A percentile compares a stretch with the other conserved stretches of the same genome.
These are phyloP conservation scores for Melinopterus prodromus DNA, from an alignment of 2,888 invertebrate species.

Conservation along the genomic window DNA sequence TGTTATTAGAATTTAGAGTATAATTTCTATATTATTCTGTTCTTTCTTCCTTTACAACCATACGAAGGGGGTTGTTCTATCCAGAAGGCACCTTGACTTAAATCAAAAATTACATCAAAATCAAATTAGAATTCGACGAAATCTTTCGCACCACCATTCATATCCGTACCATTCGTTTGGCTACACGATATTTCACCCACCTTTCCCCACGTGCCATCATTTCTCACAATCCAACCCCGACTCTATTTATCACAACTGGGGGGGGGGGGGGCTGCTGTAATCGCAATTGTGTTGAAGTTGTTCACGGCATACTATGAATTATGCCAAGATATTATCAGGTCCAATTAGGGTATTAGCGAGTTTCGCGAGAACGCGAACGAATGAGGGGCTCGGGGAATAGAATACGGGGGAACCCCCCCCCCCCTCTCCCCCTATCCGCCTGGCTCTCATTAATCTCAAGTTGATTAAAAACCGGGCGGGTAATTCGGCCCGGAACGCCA, in stretches of 20 bases:
- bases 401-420: neutral
- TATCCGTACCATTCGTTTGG: neutral
- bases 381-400: neutral
- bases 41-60: too few species aligned
- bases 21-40: too few species aligned
- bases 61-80: too few species aligned
- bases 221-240: neutral
- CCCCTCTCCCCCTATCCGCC: neutral
- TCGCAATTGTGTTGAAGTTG: neutral
- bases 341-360: slow-evolving; percentile 4
- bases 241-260: neutral
- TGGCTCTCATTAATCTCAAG: neutral
- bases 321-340: neutral
- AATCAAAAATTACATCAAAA: too few species aligned
- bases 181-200: neutral
- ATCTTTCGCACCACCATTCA: neutral
- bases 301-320: slow-evolving; percentile 4
- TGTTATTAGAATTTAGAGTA: too few species aligned
- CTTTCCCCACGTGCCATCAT: neutral
- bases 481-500: neutral
- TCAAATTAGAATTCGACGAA: neutral
- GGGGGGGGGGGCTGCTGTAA: neutral
- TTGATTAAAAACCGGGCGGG: neutral
- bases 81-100: too few species aligned
- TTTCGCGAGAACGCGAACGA: neutral